These are phyloP conservation scores for Scaptomyza graminum DNA, from an alignment of 1,140 invertebrate species.

Conservation along the genomic window DNA sequence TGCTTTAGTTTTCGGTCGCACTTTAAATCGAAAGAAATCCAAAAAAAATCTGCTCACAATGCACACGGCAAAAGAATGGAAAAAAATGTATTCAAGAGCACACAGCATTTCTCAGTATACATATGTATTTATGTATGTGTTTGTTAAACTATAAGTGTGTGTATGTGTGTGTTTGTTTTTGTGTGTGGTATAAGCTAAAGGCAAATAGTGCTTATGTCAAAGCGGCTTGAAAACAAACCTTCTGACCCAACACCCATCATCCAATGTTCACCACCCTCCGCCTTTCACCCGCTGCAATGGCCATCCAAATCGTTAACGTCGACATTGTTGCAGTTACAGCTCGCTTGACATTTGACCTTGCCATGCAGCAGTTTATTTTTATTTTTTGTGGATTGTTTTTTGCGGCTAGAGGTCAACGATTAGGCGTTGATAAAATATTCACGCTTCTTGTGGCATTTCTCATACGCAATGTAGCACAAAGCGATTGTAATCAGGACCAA, in stretches of 20 bases:
- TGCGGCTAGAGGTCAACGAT: conserved; percentile 16
- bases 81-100: conserved; percentile 59
- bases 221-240: conserved; percentile 33
- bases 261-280: conserved; percentile 19
- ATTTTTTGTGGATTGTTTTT: conserved; percentile 9
- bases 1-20: conserved; percentile 19
- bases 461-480: conserved; percentile 90
- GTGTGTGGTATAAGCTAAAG: conserved; percentile 27
- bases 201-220: conserved; percentile 23
- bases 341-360: conserved; percentile 69
- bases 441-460: conserved; percentile 88
- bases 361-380: background rate
- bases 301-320: conserved; percentile 77
- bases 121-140: conserved; percentile 17
- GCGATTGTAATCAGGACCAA: conserved; percentile 91
- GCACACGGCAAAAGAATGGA: conserved; percentile 27
- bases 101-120: conserved; percentile 31
- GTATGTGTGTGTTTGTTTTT: conserved; percentile 3
- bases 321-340: conserved; percentile 66
- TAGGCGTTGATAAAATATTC: conserved; percentile 84
- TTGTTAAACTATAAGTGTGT: conserved; percentile 1
- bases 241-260: conserved; percentile 7
- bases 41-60: conserved; percentile 20
- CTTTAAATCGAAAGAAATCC: conserved; percentile 44
- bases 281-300: conserved; percentile 26